These are phyloP conservation scores for Latheticus oryzae DNA, from an alignment of 2,888 invertebrate genomes.

Conservation along the genomic window DNA sequence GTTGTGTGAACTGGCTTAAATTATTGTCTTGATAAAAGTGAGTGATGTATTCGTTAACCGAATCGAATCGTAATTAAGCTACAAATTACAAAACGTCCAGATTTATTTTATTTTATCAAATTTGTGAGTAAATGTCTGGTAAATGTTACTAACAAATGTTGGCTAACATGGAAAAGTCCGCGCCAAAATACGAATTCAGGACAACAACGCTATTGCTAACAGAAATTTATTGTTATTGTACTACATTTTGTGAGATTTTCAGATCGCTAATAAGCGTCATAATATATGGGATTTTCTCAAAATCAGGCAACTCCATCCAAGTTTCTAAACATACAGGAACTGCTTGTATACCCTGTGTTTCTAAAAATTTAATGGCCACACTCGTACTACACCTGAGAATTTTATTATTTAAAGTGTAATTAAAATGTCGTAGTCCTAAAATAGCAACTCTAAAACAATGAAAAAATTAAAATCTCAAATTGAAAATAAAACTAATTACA, in stretches of 20 bases:
- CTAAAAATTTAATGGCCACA: slow-evolving; percentile 69
- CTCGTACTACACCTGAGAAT: slow-evolving; percentile 68
- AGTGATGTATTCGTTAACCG: no score
- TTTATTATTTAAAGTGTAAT: slow-evolving; percentile 72
- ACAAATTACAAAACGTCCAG: no score
- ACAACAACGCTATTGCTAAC: no score
- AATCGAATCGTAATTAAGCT: no score
- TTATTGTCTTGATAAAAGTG: no score
- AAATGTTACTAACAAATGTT: no score
- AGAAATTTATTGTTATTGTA: slow-evolving; percentile 24
- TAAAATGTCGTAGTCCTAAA: slow-evolving; percentile 67
- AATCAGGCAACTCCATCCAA: slow-evolving; percentile 69
- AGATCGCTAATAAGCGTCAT: slow-evolving; percentile 68
- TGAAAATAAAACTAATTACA: slow-evolving; percentile 63
- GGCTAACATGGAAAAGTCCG: no score
- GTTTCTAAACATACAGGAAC: slow-evolving; percentile 68
- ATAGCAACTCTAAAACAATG: slow-evolving; percentile 70
- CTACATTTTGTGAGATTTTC: slow-evolving; percentile 33
- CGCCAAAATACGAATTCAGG: no score
- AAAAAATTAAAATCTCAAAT: slow-evolving; percentile 41
- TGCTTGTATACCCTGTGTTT: slow-evolving; percentile 69
- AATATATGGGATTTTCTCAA: slow-evolving; percentile 74
- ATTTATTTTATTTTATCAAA: no score
- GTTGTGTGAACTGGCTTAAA: no score
- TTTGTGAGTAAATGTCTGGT: no score